Conservation (phyloP, 2,797 vertebrate species). For the Neosalanx taihuensis region DNA sequence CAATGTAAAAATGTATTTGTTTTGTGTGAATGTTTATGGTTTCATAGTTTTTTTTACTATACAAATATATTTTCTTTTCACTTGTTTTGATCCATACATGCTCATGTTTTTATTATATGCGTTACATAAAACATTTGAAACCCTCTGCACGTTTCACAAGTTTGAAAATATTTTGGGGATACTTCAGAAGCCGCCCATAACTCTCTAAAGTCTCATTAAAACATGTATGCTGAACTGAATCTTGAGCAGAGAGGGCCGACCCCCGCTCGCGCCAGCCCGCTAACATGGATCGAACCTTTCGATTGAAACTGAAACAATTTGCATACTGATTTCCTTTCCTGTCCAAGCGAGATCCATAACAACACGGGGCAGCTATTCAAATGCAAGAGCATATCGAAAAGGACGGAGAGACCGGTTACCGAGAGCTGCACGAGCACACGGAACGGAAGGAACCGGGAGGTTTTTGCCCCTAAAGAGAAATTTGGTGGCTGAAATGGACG, state of each 20-base stretch:
- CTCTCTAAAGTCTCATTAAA: neutral
- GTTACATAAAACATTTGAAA: no score
- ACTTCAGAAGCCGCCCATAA: neutral
- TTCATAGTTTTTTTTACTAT: no score
- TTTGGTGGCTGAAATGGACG: slow-evolving; percentile 69
- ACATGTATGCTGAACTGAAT: slow-evolving; percentile 64
- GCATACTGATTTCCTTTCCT: slow-evolving; percentile 97
- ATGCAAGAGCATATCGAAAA: slow-evolving; percentile 87
- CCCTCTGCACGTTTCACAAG: neutral
- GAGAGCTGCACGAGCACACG: slow-evolving; percentile 59
- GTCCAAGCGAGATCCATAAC: slow-evolving; percentile 86
- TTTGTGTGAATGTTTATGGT: no score
- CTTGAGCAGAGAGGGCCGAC: slow-evolving; percentile 88
- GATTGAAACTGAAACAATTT: slow-evolving; percentile 99
- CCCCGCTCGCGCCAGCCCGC: slow-evolving; percentile 81
- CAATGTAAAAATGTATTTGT: no score
- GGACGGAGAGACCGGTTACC: slow-evolving; percentile 75
- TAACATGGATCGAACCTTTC: slow-evolving; percentile 96
- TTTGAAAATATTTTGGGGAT: neutral
- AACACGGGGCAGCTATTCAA: slow-evolving; percentile 91
- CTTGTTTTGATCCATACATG: no score
- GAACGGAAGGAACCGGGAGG: slow-evolving; percentile 58
- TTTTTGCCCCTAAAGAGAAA: slow-evolving; percentile 71
- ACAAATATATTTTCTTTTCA: no score
- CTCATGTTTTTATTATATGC: no score